Evolutionary conservation across 1,140 invertebrate genomes (phyloP), one percentile per base, ranked within the genome.

Genomic region (Copidosoma floridanum): DNA sequence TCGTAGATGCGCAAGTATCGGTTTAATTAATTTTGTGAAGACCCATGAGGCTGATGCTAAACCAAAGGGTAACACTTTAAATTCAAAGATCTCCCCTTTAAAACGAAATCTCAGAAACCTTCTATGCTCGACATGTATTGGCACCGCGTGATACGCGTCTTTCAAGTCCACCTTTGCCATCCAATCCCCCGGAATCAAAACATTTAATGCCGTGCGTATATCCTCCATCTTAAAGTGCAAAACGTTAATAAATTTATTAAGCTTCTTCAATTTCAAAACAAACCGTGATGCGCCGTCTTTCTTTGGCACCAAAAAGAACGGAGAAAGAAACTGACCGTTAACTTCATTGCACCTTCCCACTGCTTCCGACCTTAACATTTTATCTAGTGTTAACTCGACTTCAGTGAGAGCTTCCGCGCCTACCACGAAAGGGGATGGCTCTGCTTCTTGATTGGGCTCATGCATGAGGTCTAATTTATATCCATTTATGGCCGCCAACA

Each of bases 91-190:
- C 14, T 27, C 3, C 7, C 32, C 48, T n/a, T 51, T 10, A 20
- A 51, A 51, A n/a, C 5, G 12, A 20, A 51, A 51, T 32, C 48
- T 51, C 5, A 51, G n/a, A n/a, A 8, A 54, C 26, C 58, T 53
- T 1, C 48, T 16, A 35, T 50, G 52, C 1, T 38, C 20, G 10
- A 2, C 12, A 44, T 53, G 54, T 6, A 64, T 55, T 21, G 56
- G 57, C 1, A 64, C n/a, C 2, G 16, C 20, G 32, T 48, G 50
- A 55, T 50, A 59, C 5, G 62, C 62, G 12, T 55, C 48, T 56
- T 64, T 26, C 10, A 64, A 24, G 24, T 64, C 57, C 5, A 64
- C 29, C 59, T 21, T 35, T 20, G 32, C 50, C 21, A 53, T n/a
- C 38, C 46, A 61, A 53, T 32, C 53, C 24, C 29, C 26, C 16